Percentiles rank a stretch among this genome's conserved stretches.
These are phyloP conservation scores for Enteromius argenteus DNA, from an alignment of 2,797 vertebrate species.

Conservation along the genomic window DNA sequence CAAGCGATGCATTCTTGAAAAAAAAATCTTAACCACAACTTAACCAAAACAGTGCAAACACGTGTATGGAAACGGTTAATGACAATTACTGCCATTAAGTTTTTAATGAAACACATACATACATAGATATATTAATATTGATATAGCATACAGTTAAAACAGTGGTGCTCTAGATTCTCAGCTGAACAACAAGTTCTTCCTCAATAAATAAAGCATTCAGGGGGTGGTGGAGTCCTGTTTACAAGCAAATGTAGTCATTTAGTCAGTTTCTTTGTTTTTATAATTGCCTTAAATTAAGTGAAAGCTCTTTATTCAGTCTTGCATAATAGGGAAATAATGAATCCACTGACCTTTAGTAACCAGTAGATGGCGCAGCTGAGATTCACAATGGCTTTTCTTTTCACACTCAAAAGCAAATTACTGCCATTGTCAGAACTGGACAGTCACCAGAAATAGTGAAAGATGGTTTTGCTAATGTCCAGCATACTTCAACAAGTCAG, in stretches of 20 bases:
- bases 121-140: neutral
- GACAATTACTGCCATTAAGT: neutral
- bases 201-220: neutral
- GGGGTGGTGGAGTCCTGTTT: neutral
- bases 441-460: too few relatives aligned
- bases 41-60: neutral
- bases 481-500: too few relatives aligned
- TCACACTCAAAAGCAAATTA: constrained; percentile 28
- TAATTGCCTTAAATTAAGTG: neutral
- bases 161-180: neutral
- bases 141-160: neutral
- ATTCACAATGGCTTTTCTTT: neutral
- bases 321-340: neutral
- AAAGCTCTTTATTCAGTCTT: constrained; percentile 3
- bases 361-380: constrained; percentile 46
- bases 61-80: neutral
- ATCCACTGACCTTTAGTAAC: neutral
- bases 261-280: neutral
- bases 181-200: neutral
- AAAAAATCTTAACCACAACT: constrained; percentile 30
- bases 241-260: neutral
- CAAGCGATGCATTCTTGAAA: neutral
- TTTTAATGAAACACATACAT: neutral
- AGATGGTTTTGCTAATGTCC: neutral
- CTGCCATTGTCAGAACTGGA: neutral